Base-by-base conservation (phyloP, 2,797 vertebrate species). In the Vultur gryphus region DNA sequence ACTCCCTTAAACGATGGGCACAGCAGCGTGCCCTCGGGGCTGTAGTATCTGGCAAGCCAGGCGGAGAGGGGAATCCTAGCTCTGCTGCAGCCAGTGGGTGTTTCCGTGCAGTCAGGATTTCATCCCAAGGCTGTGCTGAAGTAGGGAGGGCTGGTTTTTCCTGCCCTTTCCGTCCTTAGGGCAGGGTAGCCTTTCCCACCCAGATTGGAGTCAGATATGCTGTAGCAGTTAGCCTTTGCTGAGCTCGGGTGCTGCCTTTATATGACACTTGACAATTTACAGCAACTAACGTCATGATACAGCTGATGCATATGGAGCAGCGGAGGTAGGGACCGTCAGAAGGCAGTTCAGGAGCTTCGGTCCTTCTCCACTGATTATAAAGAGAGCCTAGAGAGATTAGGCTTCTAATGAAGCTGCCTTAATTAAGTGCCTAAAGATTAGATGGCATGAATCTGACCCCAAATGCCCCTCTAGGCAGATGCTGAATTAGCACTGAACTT, bases 271-370 rank as follows among this genome's bases (percentile, higher is more conserved):
- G 51, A 8, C 9, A 21, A 7, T 57, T 81, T 16, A 39, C 31
- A 37, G 59, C n/a, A 26, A 37, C 15, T 26, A 13, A 35, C 1
- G 0, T 28, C 2, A 1, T 37, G 67, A 15, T 57, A 12, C 31
- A 48, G n/a, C 43, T 69, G 79, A 18, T 49, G 14, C 11, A 2
- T 9, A 5, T 7, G 33, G 39, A 82, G 48, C 14, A 35, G 8
- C 3, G 6, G 48, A 33, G 58, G 7, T 3, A 15, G 44, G 5
- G 7, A n/a, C 62, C 10, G 1, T 33, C 41, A 51, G 67, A 26
- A 54, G 10, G 69, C 41, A 31, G 35, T 29, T 73, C 33, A 57
- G 72, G 48, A 66, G 59, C 51, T 64, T 51, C 2, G 8, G 21
- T 26, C 52, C 55, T 62, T 71, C 72, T 43, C 19, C 15, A 11